Conservation (phyloP, 2,797 vertebrate genomes). For the Holocentrus rufus region DNA sequence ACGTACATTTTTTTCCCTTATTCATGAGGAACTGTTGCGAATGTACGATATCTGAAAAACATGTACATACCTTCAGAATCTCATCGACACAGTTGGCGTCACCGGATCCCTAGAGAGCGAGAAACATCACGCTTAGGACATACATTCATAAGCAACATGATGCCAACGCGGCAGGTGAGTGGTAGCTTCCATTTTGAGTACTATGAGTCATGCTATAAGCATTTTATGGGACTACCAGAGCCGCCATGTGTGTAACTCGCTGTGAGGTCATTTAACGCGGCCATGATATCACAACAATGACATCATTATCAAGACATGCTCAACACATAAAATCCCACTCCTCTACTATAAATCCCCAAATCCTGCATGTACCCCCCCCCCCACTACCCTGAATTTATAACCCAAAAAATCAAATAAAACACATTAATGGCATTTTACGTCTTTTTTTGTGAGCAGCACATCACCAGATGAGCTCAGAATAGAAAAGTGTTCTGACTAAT, state of each 20-base stretch:
- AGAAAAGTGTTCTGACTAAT: too few relatives aligned
- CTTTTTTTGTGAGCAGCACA: not conserved
- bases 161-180: slow-evolving; percentile 47
- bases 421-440: not conserved
- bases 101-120: slow-evolving; percentile 86
- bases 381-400: not conserved
- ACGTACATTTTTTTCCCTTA: not conserved
- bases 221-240: slow-evolving; percentile 42
- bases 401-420: not conserved
- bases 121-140: slow-evolving; percentile 55
- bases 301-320: slow-evolving; percentile 32
- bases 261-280: slow-evolving; percentile 23
- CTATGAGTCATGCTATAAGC: slow-evolving; percentile 49
- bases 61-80: slow-evolving; percentile 94
- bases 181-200: slow-evolving; percentile 49
- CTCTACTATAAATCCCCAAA: not conserved
- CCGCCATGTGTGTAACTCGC: slow-evolving; percentile 6
- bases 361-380: not conserved
- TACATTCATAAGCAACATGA: slow-evolving; percentile 31
- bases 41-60: not conserved
- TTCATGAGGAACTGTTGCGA: not conserved
- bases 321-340: slow-evolving; percentile 4
- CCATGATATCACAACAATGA: slow-evolving; percentile 17
- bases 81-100: slow-evolving; percentile 98
- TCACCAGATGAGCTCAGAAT: not conserved